Conservation (phyloP, 2,113 vertebrate species). For the Microcebus lehilahytsara region DNA sequence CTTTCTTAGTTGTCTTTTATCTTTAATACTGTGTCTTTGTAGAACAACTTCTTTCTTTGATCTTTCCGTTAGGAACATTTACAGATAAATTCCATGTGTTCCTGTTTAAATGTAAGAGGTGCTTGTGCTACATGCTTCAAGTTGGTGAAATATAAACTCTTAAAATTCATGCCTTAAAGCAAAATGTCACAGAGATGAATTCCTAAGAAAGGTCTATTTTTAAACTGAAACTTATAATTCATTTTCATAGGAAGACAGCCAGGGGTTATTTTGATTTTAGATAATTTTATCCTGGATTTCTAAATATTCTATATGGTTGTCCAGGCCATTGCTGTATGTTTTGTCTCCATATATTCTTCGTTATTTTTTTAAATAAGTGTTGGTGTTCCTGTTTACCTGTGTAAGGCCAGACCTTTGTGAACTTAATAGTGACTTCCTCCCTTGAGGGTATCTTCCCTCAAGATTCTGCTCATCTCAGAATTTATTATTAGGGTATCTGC, state of each 20-base stretch:
- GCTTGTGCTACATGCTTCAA: background rate
- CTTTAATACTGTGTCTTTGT: constrained; percentile 3
- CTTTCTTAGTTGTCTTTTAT: constrained; percentile 28
- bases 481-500: background rate
- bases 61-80: background rate
- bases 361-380: background rate
- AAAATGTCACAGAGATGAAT: constrained; percentile 34
- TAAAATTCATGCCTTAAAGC: constrained; percentile 11
- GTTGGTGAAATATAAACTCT: constrained; percentile 36
- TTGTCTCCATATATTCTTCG: background rate
- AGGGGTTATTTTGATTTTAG: background rate
- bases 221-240: constrained; percentile 40
- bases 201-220: constrained; percentile 2
- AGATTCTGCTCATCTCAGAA: background rate
- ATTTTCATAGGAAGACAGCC: background rate
- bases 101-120: constrained; percentile 40
- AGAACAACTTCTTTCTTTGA: background rate
- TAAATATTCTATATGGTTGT: background rate
- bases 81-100: constrained; percentile 12
- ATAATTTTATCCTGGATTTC: background rate
- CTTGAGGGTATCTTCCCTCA: too few relatives aligned
- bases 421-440: background rate
- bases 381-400: background rate
- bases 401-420: background rate
- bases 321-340: background rate